phyloP scores from a whole-genome alignment of 2,113 vertebrate species.

The Sander vitreus region DNA sequence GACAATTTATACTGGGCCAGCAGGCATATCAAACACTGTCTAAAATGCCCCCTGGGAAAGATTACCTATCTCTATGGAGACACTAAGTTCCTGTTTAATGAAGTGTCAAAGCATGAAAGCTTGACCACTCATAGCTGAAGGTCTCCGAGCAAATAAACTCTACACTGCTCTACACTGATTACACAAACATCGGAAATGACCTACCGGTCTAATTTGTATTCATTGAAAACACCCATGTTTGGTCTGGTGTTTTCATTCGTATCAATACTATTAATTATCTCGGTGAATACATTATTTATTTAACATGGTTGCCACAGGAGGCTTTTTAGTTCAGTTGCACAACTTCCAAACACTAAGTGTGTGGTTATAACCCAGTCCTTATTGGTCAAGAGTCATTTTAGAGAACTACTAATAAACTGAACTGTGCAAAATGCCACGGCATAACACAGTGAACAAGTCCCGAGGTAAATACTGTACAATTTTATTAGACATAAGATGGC shows the following conservation, averaged over 20 bases:
- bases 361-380: not conserved
- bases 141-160: conserved; percentile 30
- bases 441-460: not conserved
- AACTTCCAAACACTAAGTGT: not conserved
- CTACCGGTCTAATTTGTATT: not conserved
- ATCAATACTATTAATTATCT: not conserved
- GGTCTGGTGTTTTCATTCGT: not conserved
- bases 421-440: not conserved
- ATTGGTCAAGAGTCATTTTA: not conserved
- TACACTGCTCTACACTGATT: not conserved
- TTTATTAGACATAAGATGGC: not conserved
- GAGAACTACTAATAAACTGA: not conserved
- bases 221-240: not conserved
- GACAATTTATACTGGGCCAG: not conserved
- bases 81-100: conserved; percentile 58
- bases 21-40: conserved; percentile 32
- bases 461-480: not conserved
- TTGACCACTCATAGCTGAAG: conserved; percentile 50
- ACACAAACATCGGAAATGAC: not conserved
- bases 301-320: not conserved
- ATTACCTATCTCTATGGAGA: conserved; percentile 57
- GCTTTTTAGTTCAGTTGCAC: not conserved
- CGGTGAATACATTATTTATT: not conserved
- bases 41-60: conserved; percentile 37
- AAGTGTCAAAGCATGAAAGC: conserved; percentile 58